Base-by-base conservation (phyloP, 2,113 vertebrate species). In the Lepisosteus osseus region DNA sequence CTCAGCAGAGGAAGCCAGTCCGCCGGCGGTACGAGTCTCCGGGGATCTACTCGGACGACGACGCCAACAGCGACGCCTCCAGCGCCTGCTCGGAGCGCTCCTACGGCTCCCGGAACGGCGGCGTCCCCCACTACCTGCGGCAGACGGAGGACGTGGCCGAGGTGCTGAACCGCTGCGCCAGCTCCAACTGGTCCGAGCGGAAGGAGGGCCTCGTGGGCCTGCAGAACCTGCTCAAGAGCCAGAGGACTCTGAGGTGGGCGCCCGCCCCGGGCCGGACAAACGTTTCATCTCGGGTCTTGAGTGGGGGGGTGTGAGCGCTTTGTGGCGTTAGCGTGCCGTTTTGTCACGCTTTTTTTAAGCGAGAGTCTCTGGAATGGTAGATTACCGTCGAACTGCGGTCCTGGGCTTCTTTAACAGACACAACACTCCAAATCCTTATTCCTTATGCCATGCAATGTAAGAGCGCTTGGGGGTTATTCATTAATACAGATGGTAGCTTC, bases 161-260 rank as follows among this genome's bases (percentile, higher is more conserved):
- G 85, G 96, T 99, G 74, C 90, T 99, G 44, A 99, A 99, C 86
- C 97, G 97, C 86, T 99, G 97, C 15, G 97, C 97, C 75, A 98
- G 96, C 85, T 96, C 97, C 83, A 99, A 98, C 86, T 99, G 97
- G 97, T 96, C 96, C 1, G 97, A 99, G 82, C 93, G 97, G 84
- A 99, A 99, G 72, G 97, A 99, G 77, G 97, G 97, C 1, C 93
- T 99, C 29, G 90, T 99, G 74, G 97, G 97, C 47, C 89, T 99
- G 76, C 97, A 98, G 84, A 99, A 98, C 74, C 90, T 99, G 13
- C 88, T 99, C 74, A 99, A 98, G 86, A 98, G 96, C 86, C 97
- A 99, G 14, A 89, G 97, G 54, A 96, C 97, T 3, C 90, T 99
- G 73, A 99, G 97, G 97, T 98, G 67, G 89, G 73, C 51, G 61